Percentiles rank a stretch among this genome's conserved stretches.
These are phyloP conservation scores for Diachasmimorpha longicaudata DNA, from an alignment of 1,140 invertebrate species.

Conservation along the genomic window DNA sequence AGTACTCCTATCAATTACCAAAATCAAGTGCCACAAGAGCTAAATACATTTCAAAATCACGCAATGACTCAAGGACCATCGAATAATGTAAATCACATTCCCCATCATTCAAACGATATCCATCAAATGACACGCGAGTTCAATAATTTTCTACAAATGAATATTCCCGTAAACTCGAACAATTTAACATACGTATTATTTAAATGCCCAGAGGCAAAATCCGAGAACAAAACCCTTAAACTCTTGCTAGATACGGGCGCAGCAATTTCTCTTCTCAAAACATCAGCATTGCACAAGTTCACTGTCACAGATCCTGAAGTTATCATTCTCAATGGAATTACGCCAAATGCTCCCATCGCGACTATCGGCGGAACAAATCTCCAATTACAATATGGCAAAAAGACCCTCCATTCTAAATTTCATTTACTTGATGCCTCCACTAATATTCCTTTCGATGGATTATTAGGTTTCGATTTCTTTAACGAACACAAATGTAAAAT, in stretches of 20 bases:
- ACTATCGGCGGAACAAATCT: constrained; percentile 16
- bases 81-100: no score
- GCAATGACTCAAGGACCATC: no score
- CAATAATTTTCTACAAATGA: constrained; percentile 6
- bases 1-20: no score
- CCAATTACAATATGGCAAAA: not conserved
- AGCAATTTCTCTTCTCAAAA: constrained; percentile 19
- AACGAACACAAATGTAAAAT: not conserved
- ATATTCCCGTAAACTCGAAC: not conserved
- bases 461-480: not conserved
- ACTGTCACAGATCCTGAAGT: not conserved
- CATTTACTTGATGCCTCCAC: constrained; percentile 1
- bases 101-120: not conserved
- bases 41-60: no score
- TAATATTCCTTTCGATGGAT: constrained; percentile 20
- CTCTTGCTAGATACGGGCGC: constrained; percentile 21
- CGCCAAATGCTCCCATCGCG: constrained; percentile 3
- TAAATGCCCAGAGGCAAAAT: not conserved
- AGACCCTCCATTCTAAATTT: not conserved
- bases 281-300: not conserved
- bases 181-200: constrained; percentile 20
- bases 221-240: constrained; percentile 12
- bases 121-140: not conserved
- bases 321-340: constrained; percentile 18
- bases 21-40: no score